phyloP scores from a whole-genome alignment of 1,140 invertebrate genomes.

The Drosophila eugracilis region DNA sequence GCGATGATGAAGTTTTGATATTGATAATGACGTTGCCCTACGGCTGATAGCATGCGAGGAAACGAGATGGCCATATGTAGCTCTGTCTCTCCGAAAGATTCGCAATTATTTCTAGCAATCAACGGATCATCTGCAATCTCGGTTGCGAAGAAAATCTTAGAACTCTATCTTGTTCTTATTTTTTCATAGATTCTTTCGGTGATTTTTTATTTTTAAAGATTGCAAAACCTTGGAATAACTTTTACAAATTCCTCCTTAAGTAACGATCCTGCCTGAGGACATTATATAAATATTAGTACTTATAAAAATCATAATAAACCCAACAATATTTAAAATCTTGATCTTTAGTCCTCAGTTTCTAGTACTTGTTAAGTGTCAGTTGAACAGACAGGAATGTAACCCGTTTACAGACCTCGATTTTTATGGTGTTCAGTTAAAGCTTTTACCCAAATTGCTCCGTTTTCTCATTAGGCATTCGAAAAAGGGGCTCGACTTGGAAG shows the following conservation, averaged over 20 bases:
- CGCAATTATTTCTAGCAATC: constrained; percentile 69
- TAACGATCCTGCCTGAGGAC: too few species aligned
- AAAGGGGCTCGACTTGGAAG: constrained; percentile 10
- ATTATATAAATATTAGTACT: too few species aligned
- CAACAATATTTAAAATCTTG: too few species aligned
- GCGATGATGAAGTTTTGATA: constrained; percentile 62
- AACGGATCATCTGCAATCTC: constrained; percentile 51
- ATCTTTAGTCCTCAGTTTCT: not conserved
- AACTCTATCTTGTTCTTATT: not conserved
- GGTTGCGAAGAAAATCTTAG: constrained; percentile 5
- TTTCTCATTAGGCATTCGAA: not conserved
- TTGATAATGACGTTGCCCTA: constrained; percentile 65
- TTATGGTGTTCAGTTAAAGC: not conserved
- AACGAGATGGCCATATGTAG: constrained; percentile 12
- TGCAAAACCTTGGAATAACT: too few species aligned
- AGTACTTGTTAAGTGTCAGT: too few species aligned
- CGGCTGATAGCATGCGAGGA: constrained; percentile 30
- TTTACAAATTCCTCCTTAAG: too few species aligned
- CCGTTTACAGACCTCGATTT: not conserved
- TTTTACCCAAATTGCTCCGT: not conserved
- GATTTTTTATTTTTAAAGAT: too few species aligned
- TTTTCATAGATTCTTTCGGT: not conserved
- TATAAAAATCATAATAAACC: too few species aligned
- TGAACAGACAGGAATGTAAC: too few species aligned
- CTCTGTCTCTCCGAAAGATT: constrained; percentile 29